phyloP scores from a whole-genome alignment of 2,888 invertebrate species.

The Trissonchulus latispiculum region DNA sequence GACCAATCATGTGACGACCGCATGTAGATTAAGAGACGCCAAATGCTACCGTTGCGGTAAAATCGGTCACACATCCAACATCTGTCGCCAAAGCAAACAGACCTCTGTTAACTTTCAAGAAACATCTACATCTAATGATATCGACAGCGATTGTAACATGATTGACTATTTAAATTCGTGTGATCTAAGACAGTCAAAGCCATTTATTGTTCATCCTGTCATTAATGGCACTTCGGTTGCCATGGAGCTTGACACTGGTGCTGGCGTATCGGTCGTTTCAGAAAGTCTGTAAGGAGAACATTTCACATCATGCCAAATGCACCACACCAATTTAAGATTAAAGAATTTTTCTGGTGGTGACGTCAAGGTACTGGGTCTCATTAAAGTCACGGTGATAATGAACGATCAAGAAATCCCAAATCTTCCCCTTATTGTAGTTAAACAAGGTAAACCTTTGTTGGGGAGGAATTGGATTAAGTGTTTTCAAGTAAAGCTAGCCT shows the following conservation, averaged over 20 bases:
- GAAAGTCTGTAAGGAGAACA: not conserved
- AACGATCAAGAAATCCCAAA: not conserved
- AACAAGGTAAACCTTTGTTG: not conserved
- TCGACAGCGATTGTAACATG: too few species aligned
- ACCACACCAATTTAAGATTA: not conserved
- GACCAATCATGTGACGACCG: not conserved
- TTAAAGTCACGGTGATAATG: not conserved
- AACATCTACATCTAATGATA: too few species aligned
- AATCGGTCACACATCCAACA: not conserved
- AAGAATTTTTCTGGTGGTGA: not conserved
- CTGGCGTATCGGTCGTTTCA: not conserved
- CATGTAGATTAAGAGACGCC: not conserved
- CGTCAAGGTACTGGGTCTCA: not conserved
- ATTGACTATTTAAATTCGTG: too few species aligned
- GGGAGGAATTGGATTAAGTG: not conserved
- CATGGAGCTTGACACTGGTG: not conserved
- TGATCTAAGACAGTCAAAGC: too few species aligned
- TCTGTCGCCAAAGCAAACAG: too few species aligned
- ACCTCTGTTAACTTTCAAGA: too few species aligned
- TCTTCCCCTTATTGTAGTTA: not conserved
- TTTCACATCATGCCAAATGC: not conserved
- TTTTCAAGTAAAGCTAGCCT: too few species aligned
- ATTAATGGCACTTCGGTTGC: not conserved
- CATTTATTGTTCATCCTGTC: not conserved
- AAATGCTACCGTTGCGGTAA: not conserved